A percentile compares a stretch with the other conserved stretches of the same genome.
Conservation (phyloP, 1,140 invertebrate species). For the Adoxophyes honmai region DNA sequence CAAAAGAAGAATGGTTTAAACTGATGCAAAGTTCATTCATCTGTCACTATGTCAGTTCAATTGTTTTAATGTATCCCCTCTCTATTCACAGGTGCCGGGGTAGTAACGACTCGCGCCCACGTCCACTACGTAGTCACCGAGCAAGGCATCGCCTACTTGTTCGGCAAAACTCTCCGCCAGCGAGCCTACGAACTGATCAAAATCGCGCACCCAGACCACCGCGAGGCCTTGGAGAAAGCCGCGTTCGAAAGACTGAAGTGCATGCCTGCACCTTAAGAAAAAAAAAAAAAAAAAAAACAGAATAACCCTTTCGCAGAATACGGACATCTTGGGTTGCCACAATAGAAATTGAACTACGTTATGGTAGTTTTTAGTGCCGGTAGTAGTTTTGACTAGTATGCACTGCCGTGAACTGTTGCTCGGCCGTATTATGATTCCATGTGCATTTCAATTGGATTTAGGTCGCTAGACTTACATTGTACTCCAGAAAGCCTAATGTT, state of each 20-base stretch:
- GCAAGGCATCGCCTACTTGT: slow-evolving; percentile 92
- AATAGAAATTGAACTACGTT: slow-evolving; percentile 15
- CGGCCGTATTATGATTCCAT: slow-evolving; percentile 7
- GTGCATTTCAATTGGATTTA: slow-evolving; percentile 10
- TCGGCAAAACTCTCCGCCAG: slow-evolving; percentile 93
- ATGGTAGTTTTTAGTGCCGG: slow-evolving; percentile 5
- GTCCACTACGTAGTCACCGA: slow-evolving; percentile 97
- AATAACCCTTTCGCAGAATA: slow-evolving; percentile 7
- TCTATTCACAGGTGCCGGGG: slow-evolving; percentile 87
- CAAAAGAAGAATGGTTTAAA: too few relatives aligned
- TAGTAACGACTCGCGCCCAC: slow-evolving; percentile 94
- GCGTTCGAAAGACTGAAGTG: slow-evolving; percentile 92
- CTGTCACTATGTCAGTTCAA: neutral
- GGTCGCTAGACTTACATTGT: neutral
- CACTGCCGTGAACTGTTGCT: neutral
- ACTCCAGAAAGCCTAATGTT: slow-evolving; percentile 2
- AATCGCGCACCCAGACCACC: slow-evolving; percentile 93
- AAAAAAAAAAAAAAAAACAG: slow-evolving; percentile 4
- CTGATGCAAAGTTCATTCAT: too few relatives aligned
- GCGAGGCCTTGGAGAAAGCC: slow-evolving; percentile 90
- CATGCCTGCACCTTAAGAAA: slow-evolving; percentile 85
- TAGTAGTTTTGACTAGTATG: neutral
- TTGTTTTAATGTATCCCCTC: slow-evolving; percentile 15
- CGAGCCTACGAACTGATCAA: slow-evolving; percentile 93
- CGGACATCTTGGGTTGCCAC: neutral